These are phyloP conservation scores for Chymomyza amoena DNA, from an alignment of 2,888 invertebrate species.

Conservation along the genomic window DNA sequence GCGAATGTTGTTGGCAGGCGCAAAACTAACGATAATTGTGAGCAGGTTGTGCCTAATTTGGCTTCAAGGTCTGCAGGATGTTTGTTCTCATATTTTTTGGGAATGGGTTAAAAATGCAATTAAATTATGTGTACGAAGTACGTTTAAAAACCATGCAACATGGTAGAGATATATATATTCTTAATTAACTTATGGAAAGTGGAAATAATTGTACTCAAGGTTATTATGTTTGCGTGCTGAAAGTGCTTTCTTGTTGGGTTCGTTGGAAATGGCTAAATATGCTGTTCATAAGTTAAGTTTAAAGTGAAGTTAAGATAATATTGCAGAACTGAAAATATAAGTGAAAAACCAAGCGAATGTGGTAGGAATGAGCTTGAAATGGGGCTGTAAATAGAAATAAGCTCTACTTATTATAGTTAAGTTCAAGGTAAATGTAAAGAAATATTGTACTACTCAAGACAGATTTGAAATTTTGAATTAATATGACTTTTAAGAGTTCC, in stretches of 20 bases:
- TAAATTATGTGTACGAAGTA: constrained; percentile 29
- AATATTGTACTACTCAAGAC: too few species aligned
- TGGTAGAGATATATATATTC: constrained; percentile 21
- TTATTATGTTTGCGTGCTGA: neutral
- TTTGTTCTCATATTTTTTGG: constrained; percentile 33
- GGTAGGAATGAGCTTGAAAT: too few species aligned
- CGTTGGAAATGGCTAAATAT: too few species aligned
- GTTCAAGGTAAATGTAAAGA: too few species aligned
- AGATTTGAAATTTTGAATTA: too few species aligned
- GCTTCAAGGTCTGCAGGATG: constrained; percentile 59
- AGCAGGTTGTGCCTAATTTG: constrained; percentile 69
- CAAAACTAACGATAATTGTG: constrained; percentile 69
- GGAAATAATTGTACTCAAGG: constrained; percentile 61
- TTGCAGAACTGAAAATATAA: too few species aligned
- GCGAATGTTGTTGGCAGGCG: constrained; percentile 20
- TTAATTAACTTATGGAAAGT: constrained; percentile 53
- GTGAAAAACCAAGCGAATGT: too few species aligned
- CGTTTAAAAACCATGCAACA: neutral
- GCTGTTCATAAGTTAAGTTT: too few species aligned
- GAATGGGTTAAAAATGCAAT: constrained; percentile 50
- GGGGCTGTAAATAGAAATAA: too few species aligned
- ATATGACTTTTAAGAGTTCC: too few species aligned
- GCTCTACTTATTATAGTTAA: too few species aligned
- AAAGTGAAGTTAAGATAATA: too few species aligned
- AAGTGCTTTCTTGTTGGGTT: neutral